These are phyloP conservation scores for Lathamus discolor DNA, from an alignment of 2,113 vertebrate species.

Conservation along the genomic window DNA sequence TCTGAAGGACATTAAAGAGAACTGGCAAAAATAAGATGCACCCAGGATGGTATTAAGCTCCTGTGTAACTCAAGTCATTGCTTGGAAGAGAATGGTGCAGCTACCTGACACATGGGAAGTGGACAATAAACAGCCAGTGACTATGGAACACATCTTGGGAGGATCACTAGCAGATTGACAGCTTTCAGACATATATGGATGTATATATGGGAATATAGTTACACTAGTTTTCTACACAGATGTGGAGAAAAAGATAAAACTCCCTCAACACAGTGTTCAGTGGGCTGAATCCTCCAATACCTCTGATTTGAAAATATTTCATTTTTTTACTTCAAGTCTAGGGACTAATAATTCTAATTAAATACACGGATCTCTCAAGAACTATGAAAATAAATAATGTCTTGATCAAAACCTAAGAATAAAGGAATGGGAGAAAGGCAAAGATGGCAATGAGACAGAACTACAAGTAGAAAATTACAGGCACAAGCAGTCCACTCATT, in stretches of 20 bases:
- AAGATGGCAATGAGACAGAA: background rate
- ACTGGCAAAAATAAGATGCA: background rate
- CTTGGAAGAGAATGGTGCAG: background rate
- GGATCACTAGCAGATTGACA: background rate
- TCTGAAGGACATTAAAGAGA: background rate
- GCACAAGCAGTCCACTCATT: background rate
- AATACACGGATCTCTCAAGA: background rate
- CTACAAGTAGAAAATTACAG: background rate
- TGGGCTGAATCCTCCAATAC: background rate
- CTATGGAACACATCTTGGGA: background rate
- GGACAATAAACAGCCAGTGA: background rate
- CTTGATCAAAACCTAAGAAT: background rate
- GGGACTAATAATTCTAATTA: background rate
- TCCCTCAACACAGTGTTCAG: background rate
- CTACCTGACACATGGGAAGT: background rate
- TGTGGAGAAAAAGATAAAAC: background rate
- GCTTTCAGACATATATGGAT: background rate
- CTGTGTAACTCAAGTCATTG: background rate
- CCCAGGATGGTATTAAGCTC: background rate
- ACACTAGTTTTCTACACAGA: background rate
- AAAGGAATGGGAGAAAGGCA: background rate
- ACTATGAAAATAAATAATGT: background rate
- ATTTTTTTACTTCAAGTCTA: background rate
- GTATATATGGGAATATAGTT: background rate
- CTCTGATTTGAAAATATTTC: background rate